Evolutionary conservation across 2,797 vertebrate species (phyloP), one percentile per base, ranked within the genome.

Genomic region (Pogonophryne albipinna): DNA sequence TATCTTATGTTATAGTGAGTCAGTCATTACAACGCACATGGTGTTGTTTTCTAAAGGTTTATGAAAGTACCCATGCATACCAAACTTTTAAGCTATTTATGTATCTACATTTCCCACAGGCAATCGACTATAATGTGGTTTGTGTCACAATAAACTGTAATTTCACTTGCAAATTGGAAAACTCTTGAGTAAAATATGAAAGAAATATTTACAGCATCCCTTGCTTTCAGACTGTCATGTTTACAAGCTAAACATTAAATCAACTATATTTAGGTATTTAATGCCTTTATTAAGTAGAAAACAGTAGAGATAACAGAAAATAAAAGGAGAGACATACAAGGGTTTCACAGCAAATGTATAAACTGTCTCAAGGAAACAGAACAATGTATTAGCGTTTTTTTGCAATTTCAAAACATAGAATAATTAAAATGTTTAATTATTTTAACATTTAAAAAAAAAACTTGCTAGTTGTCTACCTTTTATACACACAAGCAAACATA

Each of bases 161-260:
- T 62, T 62, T 67, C 16, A 52, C 10, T 5, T 16, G 50, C 9
- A 46, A 55, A 67, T 15, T 44, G 15, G 12, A 42, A 66, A 65
- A 64, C 13, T 13, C 6, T 9, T 53, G 6, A 38, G 14, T 58
- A 6, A 53, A 2, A 67, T 50, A 50, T 44, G 3, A 58, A 51
- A 27, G 19, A 42, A 50, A 3, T 64, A 16, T 50, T 59, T n/a
- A 55, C 6, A 16, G 38, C 20, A 19, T 1, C 52, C 12, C 16
- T 42, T 55, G 9, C 51, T 55, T 49, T 66, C 17, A 66, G 16
- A 59, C 19, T 45, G 10, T n/a, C 41, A 50, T 14, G 23, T 15
- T 34, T 0, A 3, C 8, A 34, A 10, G 27, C 53, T 34, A 34
- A 56, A 56, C 2, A 31, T 42, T 27, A 49, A 12, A 57, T 73